Conservation (phyloP, 2,113 vertebrate genomes). For the Siniperca knerii region DNA sequence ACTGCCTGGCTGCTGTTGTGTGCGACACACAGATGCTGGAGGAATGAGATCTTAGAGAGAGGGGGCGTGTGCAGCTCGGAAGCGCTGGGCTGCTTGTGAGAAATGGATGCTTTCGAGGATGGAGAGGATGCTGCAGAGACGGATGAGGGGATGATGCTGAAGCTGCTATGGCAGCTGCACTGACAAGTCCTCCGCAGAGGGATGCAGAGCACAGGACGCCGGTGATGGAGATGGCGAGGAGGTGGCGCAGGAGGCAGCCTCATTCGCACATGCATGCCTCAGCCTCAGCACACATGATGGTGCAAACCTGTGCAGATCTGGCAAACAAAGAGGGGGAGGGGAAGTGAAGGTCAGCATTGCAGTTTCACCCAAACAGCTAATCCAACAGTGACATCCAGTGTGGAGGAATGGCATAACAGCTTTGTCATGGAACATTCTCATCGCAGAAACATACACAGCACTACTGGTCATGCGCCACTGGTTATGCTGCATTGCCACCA, state of each 20-base stretch:
- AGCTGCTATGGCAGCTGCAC: constrained; percentile 44
- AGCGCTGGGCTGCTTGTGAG: constrained; percentile 37
- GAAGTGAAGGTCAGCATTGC: constrained; percentile 55
- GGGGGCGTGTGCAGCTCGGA: constrained; percentile 31
- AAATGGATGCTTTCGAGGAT: constrained; percentile 47
- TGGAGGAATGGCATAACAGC: constrained; percentile 37
- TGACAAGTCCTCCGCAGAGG: constrained; percentile 34
- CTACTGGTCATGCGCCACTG: not conserved
- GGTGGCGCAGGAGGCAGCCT: constrained; percentile 56
- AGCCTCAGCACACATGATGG: constrained; percentile 70
- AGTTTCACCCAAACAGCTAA: constrained; percentile 29
- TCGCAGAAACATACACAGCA: not conserved
- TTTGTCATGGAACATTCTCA: constrained; percentile 19
- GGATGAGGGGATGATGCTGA: constrained; percentile 60
- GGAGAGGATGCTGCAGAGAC: constrained; percentile 56
- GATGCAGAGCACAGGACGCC: constrained; percentile 30
- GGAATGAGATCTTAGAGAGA: constrained; percentile 7
- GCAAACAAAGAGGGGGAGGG: constrained; percentile 61
- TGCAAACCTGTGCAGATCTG: constrained; percentile 67
- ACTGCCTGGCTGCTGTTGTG: constrained; percentile 8
- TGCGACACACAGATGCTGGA: constrained; percentile 25
- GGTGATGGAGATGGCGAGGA: constrained; percentile 44
- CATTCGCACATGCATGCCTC: constrained; percentile 63
- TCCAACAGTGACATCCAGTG: constrained; percentile 71
- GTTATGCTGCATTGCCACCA: constrained; percentile 55